Evolutionary conservation across 1,140 invertebrate species (phyloP).

Genomic region (Drosophila bocqueti): DNA sequence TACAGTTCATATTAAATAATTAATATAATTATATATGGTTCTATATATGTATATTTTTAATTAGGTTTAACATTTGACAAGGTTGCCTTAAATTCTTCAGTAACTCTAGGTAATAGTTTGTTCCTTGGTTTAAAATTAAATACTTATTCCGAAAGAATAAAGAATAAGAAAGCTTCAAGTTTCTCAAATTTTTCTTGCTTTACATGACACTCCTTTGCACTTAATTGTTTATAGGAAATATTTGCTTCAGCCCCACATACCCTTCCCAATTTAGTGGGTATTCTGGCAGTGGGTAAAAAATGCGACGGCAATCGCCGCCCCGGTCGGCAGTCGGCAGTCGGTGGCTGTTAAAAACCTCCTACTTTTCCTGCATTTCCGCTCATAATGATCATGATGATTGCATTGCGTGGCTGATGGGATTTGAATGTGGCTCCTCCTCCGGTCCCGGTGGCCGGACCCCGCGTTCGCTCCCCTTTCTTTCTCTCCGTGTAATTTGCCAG

Average conservation of each 20-base stretch:
- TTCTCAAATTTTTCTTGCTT: fast-evolving
- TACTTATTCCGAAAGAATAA: too few relatives aligned
- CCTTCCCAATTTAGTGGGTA: conserved; percentile 10
- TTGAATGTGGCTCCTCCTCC: conserved; percentile 68
- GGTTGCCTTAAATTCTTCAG: too few relatives aligned
- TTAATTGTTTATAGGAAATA: not conserved
- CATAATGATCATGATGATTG: conserved; percentile 84
- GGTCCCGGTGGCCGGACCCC: not conserved
- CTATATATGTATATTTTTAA: too few relatives aligned
- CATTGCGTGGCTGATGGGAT: conserved; percentile 82
- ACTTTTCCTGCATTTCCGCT: conserved; percentile 83
- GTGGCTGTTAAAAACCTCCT: conserved; percentile 83
- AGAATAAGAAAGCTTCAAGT: not conserved
- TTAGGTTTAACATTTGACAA: too few relatives aligned
- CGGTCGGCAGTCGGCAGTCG: conserved; percentile 61
- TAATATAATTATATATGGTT: not conserved
- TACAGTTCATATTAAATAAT: not conserved
- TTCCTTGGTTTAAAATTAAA: too few relatives aligned
- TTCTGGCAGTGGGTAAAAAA: conserved; percentile 45
- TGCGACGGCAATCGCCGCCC: conserved; percentile 56
- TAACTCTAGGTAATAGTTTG: too few relatives aligned
- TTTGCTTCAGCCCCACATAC: not conserved
- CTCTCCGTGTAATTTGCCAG: conserved; percentile 69
- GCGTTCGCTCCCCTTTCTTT: conserved; percentile 38
- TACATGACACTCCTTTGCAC: not conserved